Conservation (phyloP, 2,113 vertebrate genomes). For the Psilopogon haemacephalus region DNA sequence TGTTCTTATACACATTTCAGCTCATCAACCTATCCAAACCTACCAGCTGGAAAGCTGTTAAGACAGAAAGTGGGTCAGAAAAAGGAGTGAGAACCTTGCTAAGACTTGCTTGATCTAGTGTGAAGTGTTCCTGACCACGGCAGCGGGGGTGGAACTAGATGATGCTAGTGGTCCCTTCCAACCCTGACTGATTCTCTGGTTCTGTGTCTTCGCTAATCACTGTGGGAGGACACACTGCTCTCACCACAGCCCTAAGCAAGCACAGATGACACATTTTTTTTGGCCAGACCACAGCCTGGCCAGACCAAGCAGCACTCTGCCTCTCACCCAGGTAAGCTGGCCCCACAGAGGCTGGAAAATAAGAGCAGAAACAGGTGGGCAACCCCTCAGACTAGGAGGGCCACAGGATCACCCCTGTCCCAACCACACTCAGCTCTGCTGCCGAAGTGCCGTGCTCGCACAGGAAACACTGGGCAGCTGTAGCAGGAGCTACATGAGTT, state of each 20-base stretch:
- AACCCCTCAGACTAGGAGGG: background rate
- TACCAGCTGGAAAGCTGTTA: background rate
- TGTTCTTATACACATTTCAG: background rate
- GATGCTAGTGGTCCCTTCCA: no score
- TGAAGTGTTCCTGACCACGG: no score
- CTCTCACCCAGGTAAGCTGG: background rate
- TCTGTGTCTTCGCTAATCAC: background rate
- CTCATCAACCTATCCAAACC: background rate
- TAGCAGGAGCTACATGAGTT: rapidly evolving
- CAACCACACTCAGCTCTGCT: rapidly evolving
- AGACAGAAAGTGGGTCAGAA: background rate
- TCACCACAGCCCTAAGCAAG: background rate
- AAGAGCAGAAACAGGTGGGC: background rate
- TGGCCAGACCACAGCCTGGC: no score
- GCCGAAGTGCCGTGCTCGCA: rapidly evolving
- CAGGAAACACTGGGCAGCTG: background rate
- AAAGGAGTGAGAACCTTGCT: background rate
- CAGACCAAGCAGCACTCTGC: background rate
- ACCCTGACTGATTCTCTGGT: no score
- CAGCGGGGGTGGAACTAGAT: no score
- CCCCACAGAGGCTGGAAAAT: background rate
- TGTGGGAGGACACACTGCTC: background rate
- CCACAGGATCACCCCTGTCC: rapidly evolving
- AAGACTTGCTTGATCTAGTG: no score
- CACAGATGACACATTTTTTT: background rate